A percentile compares a stretch with the other conserved stretches of the same genome.
phyloP scores from a whole-genome alignment of 2,113 vertebrate genomes.

The Ia io region DNA sequence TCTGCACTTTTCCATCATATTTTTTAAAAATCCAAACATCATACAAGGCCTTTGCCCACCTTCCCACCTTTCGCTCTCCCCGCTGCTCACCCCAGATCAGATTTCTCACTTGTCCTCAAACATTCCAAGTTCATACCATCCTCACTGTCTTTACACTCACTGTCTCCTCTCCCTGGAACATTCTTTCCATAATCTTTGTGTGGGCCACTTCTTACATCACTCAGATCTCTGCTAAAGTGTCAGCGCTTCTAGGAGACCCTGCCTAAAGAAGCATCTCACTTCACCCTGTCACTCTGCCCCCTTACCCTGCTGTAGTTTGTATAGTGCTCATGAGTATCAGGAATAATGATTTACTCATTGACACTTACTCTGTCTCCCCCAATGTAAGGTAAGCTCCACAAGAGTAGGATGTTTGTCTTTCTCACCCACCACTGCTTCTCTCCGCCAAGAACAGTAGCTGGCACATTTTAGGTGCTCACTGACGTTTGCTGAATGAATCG shows the following conservation, averaged over 20 bases:
- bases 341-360: not conserved
- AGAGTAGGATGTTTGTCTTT: not conserved
- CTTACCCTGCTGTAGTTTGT: not conserved
- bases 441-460: not conserved
- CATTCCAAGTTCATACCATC: not conserved
- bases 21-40: not conserved
- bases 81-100: not conserved
- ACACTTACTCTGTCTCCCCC: not conserved
- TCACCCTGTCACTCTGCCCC: not conserved
- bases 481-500: not conserved
- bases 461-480: not conserved
- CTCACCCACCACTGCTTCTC: not conserved
- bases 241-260: not conserved
- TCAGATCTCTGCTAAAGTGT: not conserved
- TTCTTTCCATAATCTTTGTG: not conserved
- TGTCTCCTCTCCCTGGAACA: not conserved
- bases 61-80: not conserved
- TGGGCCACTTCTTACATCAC: not conserved
- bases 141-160: not conserved
- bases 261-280: not conserved
- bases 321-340: not conserved
- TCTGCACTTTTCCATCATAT: not conserved
- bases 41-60: not conserved
- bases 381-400: not conserved
- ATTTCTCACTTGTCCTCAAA: not conserved